These are phyloP conservation scores for Drosophila arizonae DNA, from an alignment of 1,140 invertebrate species.

Conservation along the genomic window DNA sequence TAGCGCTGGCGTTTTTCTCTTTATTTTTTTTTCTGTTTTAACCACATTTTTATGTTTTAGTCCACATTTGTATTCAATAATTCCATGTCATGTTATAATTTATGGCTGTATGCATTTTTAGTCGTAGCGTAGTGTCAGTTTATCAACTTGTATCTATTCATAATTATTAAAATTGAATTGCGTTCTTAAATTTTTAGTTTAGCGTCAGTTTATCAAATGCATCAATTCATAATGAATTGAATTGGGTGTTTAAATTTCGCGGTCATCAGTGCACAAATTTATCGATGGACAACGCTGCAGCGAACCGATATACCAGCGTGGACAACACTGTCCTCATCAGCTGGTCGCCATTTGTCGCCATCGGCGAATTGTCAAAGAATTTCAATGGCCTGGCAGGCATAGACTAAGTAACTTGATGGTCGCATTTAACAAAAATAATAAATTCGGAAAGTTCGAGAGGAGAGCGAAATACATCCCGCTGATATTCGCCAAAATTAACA, in stretches of 20 bases:
- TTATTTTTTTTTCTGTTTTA: slow-evolving; percentile 13
- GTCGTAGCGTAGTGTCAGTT: background rate
- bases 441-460: slow-evolving; percentile 19
- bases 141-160: slow-evolving; percentile 3
- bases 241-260: background rate
- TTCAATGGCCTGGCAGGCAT: slow-evolving; percentile 16
- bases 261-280: background rate
- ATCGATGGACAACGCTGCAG: slow-evolving; percentile 1
- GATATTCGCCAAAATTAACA: slow-evolving; percentile 39
- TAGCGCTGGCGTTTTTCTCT: slow-evolving; percentile 20
- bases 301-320: background rate
- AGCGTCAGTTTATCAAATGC: background rate
- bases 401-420: slow-evolving; percentile 30
- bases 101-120: background rate
- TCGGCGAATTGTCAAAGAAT: slow-evolving; percentile 16
- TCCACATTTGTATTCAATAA: slow-evolving; percentile 1
- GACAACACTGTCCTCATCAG: slow-evolving; percentile 5
- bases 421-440: slow-evolving; percentile 21
- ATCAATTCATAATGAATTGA: slow-evolving; percentile 2
- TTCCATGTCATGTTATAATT: background rate
- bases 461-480: slow-evolving; percentile 25
- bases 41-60: slow-evolving; percentile 44
- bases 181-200: background rate
- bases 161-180: slow-evolving; percentile 4
- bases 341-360: slow-evolving; percentile 9